Conservation (phyloP, 2,797 vertebrate genomes). For the Tragelaphus eurycerus region DNA sequence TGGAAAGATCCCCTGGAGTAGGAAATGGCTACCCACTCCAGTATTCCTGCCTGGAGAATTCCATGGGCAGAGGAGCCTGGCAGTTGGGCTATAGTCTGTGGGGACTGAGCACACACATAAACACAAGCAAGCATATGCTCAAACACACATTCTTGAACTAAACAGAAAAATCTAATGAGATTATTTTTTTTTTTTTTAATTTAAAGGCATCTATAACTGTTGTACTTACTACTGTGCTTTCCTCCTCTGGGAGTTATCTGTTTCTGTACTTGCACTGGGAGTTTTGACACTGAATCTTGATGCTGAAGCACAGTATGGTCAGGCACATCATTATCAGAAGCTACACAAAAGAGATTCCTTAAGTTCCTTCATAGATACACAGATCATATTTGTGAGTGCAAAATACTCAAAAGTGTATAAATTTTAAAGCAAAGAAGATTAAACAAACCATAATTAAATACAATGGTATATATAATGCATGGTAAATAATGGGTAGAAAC, state of each 20-base stretch:
- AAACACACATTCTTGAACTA: neutral
- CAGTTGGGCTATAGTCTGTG: neutral
- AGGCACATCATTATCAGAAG: neutral
- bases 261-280: neutral
- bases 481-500: neutral
- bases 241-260: neutral
- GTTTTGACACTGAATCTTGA: neutral
- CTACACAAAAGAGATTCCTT: neutral
- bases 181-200: neutral
- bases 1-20: neutral
- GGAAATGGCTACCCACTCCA: neutral
- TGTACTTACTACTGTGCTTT: slow-evolving; percentile 2
- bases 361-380: neutral
- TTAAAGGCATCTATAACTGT: neutral
- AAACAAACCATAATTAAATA: neutral
- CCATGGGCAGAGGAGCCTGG: neutral
- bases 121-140: neutral
- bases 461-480: neutral
- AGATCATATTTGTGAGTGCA: neutral
- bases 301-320: neutral
- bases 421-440: neutral
- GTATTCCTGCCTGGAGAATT: neutral
- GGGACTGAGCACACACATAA: neutral
- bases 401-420: neutral
- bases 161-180: neutral